Percentiles rank a stretch among this genome's conserved stretches.
phyloP scores from a whole-genome alignment of 2,888 invertebrate species.

The Melipona beecheii region DNA sequence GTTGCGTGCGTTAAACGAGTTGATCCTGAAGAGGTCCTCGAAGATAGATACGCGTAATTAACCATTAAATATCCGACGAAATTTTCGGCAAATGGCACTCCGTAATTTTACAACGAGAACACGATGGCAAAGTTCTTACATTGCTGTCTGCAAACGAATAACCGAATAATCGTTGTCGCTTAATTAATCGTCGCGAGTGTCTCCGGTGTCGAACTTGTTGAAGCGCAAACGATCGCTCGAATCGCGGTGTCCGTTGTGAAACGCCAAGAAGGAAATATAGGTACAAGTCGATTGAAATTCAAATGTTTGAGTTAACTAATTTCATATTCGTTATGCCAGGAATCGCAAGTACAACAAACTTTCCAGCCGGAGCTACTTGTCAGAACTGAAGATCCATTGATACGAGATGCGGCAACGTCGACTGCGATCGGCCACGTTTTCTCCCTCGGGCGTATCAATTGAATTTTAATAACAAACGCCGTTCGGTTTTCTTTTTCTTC shows the following conservation, averaged over 20 bases:
- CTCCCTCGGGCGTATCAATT: not conserved
- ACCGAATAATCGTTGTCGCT: slow-evolving; percentile 22
- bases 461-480: not conserved
- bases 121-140: not conserved
- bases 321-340: slow-evolving; percentile 46
- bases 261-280: slow-evolving; percentile 24
- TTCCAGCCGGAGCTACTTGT: slow-evolving; percentile 39
- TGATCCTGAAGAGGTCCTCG: slow-evolving; percentile 25
- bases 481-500: not conserved
- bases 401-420: not conserved
- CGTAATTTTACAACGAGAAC: not conserved
- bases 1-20: slow-evolving; percentile 22
- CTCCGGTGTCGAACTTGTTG: not conserved
- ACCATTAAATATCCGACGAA: slow-evolving; percentile 8
- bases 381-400: slow-evolving; percentile 27
- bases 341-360: slow-evolving; percentile 53
- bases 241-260: slow-evolving; percentile 5
- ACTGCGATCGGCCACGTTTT: not conserved
- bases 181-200: slow-evolving; percentile 20
- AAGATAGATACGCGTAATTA: slow-evolving; percentile 28
- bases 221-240: slow-evolving; percentile 17
- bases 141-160: slow-evolving; percentile 20
- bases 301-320: slow-evolving; percentile 56
- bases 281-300: slow-evolving; percentile 52
- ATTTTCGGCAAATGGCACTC: not conserved